Percentiles rank a stretch among this genome's conserved stretches.
Conservation (phyloP, 2,797 vertebrate species). For the Sebastes ruberrimus region DNA sequence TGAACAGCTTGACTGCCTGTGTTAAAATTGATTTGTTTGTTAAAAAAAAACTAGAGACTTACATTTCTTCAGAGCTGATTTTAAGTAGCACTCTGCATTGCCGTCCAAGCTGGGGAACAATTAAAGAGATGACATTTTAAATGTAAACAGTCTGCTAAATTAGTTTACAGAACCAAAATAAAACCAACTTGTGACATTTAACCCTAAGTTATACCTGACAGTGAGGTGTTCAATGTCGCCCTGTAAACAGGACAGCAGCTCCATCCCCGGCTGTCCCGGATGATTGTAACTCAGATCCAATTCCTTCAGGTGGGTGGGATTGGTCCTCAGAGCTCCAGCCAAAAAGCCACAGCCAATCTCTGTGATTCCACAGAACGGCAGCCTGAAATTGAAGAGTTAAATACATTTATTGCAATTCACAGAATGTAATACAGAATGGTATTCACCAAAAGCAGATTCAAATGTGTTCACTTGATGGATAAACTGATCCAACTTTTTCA, state of each 20-base stretch:
- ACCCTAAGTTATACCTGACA: conserved; percentile 2
- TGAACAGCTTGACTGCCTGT: background rate
- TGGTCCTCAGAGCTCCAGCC: background rate
- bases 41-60: background rate
- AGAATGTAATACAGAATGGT: no score
- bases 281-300: conserved; percentile 61
- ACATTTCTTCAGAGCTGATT: conserved; percentile 48
- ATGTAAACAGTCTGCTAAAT: background rate
- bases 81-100: conserved; percentile 42
- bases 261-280: background rate
- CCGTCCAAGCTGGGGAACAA: background rate
- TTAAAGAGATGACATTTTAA: background rate
- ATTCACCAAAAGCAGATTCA: background rate
- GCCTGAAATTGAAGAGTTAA: background rate
- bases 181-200: background rate
- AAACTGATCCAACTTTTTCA: fast-evolving
- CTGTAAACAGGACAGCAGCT: conserved; percentile 13
- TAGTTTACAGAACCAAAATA: background rate
- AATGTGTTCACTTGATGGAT: background rate
- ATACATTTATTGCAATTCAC: background rate
- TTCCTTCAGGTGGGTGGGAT: conserved; percentile 26
- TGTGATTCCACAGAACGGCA: conserved; percentile 35
- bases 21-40: background rate
- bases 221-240: background rate
- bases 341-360: conserved; percentile 19